phyloP scores from a whole-genome alignment of 1,140 invertebrate species.

The Physella acuta region DNA sequence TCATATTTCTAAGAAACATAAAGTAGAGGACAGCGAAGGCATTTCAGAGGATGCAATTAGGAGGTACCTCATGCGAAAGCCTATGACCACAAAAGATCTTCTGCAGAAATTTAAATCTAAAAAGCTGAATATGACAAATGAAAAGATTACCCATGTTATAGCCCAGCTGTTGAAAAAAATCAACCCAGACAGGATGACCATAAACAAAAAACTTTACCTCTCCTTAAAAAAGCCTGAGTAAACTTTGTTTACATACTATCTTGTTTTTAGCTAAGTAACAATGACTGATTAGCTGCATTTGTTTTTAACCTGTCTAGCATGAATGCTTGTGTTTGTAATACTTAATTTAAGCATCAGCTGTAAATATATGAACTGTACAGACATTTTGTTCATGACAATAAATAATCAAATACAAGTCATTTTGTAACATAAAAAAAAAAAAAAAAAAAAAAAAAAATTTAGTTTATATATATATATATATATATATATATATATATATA shows the following conservation, averaged over 20 bases:
- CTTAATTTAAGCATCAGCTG: too few relatives aligned
- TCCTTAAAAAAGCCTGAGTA: slow-evolving; percentile 66
- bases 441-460: too few relatives aligned
- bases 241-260: slow-evolving; percentile 9
- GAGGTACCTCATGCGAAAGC: slow-evolving; percentile 89
- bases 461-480: too few relatives aligned
- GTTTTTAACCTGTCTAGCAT: too few relatives aligned
- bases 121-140: slow-evolving; percentile 84
- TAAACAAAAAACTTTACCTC: slow-evolving; percentile 93
- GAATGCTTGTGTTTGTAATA: too few relatives aligned
- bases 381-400: too few relatives aligned
- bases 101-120: slow-evolving; percentile 94
- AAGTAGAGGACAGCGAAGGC: slow-evolving; percentile 70
- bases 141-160: slow-evolving; percentile 88
- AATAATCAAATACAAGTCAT: too few relatives aligned
- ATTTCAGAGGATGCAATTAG: slow-evolving; percentile 92
- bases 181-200: slow-evolving; percentile 87
- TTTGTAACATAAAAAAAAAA: too few relatives aligned
- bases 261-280: too few relatives aligned
- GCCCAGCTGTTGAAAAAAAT: slow-evolving; percentile 92
- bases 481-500: too few relatives aligned
- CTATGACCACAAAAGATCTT: slow-evolving; percentile 93
- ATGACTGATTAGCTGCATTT: too few relatives aligned
- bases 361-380: too few relatives aligned
- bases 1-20: slow-evolving; percentile 65